A percentile compares a stretch with the other conserved stretches of the same genome.
These are phyloP conservation scores for Pseudomyrmex gracilis DNA, from an alignment of 1,140 invertebrate genomes.

Conservation along the genomic window DNA sequence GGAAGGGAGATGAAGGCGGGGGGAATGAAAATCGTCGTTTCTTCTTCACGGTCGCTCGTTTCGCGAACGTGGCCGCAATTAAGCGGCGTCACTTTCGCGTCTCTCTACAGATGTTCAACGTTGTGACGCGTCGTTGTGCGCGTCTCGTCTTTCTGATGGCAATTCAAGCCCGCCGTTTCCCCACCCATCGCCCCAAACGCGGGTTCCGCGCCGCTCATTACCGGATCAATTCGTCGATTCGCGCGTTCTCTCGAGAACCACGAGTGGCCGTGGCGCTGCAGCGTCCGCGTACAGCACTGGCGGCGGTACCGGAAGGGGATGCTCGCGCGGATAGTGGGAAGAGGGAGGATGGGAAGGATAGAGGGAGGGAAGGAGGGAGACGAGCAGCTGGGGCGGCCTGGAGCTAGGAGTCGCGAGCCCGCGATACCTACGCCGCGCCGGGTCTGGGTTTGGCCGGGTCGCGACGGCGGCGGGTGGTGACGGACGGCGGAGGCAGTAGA, in stretches of 20 bases:
- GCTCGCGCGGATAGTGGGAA: slow-evolving; percentile 56
- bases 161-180: background rate
- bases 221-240: slow-evolving; percentile 61
- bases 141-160: background rate
- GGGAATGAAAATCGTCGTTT: background rate
- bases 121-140: slow-evolving; percentile 27
- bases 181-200: slow-evolving; percentile 13
- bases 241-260: slow-evolving; percentile 6
- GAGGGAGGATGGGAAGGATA: too few relatives aligned
- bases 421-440: slow-evolving; percentile 78
- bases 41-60: background rate
- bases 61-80: slow-evolving; percentile 14
- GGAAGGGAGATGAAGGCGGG: too few relatives aligned
- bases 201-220: slow-evolving; percentile 45
- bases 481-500: slow-evolving; percentile 49
- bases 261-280: background rate
- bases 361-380: background rate
- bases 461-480: slow-evolving; percentile 78
- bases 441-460: slow-evolving; percentile 84
- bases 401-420: slow-evolving; percentile 81
- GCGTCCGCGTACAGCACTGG: slow-evolving; percentile 47
- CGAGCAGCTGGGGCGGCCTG: slow-evolving; percentile 81
- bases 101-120: slow-evolving; percentile 11
- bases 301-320: slow-evolving; percentile 52
- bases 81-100: slow-evolving; percentile 31